Evolutionary conservation across 92 coral and sea anemone genomes (phyloP).

Genomic region (Zoanthus solanderi): DNA sequence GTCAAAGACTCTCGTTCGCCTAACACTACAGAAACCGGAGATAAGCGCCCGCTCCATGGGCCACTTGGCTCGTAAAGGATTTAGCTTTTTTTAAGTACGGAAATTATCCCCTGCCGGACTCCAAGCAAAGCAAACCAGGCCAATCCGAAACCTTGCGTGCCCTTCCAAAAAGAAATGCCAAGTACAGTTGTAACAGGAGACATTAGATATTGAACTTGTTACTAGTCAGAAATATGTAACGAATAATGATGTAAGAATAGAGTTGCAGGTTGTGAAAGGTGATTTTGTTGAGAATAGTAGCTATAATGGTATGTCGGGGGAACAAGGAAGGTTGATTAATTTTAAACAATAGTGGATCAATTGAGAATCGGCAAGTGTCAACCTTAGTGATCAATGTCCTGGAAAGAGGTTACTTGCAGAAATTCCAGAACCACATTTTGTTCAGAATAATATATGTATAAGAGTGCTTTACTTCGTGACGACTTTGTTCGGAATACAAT

Average conservation of each 20-base stretch:
- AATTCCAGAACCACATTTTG: constrained; percentile 57
- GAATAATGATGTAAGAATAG: neutral
- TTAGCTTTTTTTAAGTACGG: too few species aligned
- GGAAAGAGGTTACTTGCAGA: constrained; percentile 44
- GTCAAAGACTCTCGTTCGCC: too few species aligned
- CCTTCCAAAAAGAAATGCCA: neutral
- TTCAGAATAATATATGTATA: constrained; percentile 41
- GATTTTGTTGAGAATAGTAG: neutral
- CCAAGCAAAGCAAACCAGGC: neutral
- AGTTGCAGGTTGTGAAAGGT: neutral
- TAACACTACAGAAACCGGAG: too few species aligned
- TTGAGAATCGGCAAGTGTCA: constrained; percentile 46
- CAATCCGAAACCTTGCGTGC: neutral
- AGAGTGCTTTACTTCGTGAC: constrained; percentile 45
- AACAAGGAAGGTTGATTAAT: constrained; percentile 51
- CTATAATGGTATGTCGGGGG: constrained; percentile 24
- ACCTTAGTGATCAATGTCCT: constrained; percentile 52
- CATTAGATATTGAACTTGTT: neutral
- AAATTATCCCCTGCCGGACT: neutral
- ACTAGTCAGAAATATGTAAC: neutral
- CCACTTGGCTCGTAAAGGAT: too few species aligned
- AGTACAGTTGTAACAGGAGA: neutral
- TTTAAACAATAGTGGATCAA: constrained; percentile 53
- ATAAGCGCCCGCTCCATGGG: too few species aligned
- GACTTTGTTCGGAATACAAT: constrained; percentile 61